phyloP scores from a whole-genome alignment of 2,888 invertebrate species.

The Oscheius sp. region DNA sequence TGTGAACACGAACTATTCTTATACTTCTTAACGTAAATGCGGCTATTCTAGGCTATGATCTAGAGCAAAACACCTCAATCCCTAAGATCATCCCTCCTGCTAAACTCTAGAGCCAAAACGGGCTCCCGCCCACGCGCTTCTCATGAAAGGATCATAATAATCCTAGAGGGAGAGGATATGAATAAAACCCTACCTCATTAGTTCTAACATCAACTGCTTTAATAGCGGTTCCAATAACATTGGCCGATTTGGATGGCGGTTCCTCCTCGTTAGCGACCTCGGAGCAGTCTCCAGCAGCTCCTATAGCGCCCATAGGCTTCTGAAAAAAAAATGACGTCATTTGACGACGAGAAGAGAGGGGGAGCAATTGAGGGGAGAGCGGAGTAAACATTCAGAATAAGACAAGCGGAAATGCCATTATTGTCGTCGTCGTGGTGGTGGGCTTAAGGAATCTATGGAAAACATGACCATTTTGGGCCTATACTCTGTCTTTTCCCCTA shows the following conservation, averaged over 20 bases:
- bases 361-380: background rate
- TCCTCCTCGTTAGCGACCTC: constrained; percentile 9
- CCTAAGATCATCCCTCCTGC: background rate
- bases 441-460: background rate
- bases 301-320: constrained; percentile 22
- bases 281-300: constrained; percentile 22
- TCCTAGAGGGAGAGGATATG: no score
- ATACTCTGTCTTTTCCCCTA: background rate
- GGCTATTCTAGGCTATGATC: background rate
- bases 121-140: no score
- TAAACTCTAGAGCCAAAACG: background rate
- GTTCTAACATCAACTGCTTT: background rate
- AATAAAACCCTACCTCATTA: background rate
- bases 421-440: no score
- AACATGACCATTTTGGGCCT: background rate
- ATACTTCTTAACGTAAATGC: no score
- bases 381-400: background rate
- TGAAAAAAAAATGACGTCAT: background rate
- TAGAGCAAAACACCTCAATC: background rate
- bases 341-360: background rate
- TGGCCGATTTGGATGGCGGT: constrained; percentile 7
- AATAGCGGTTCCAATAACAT: background rate
- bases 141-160: no score
- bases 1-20: no score
- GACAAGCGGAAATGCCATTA: background rate